These are phyloP conservation scores for Drosophila mayri DNA, from an alignment of 1,140 invertebrate genomes.

Conservation along the genomic window DNA sequence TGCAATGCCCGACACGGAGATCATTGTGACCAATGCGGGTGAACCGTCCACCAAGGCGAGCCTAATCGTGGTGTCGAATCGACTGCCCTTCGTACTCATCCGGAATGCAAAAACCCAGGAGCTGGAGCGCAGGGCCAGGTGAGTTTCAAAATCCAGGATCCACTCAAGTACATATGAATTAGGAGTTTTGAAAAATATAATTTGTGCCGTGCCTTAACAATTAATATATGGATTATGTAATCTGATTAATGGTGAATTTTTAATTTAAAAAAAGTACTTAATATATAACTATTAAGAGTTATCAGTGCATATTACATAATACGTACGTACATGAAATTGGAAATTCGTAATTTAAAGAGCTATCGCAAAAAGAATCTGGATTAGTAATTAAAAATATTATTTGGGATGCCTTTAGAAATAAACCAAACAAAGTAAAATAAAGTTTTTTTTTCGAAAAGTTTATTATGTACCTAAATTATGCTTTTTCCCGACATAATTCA, in stretches of 20 bases:
- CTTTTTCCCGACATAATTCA: no score
- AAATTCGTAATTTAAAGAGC: not conserved
- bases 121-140: slow-evolving; percentile 93
- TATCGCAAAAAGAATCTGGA: no score
- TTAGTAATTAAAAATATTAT: not conserved
- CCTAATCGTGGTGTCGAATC: slow-evolving; percentile 95
- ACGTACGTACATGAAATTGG: not conserved
- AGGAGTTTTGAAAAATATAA: not conserved
- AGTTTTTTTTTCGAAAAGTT: no score
- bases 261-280: no score
- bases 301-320: not conserved
- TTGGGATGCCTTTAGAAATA: no score
- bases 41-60: slow-evolving; percentile 86
- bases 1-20: slow-evolving; percentile 80
- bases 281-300: not conserved
- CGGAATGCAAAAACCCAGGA: slow-evolving; percentile 89
- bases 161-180: not conserved
- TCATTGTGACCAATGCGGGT: slow-evolving; percentile 77
- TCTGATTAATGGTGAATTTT: no score
- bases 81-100: slow-evolving; percentile 94
- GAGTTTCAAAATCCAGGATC: slow-evolving; percentile 59
- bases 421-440: not conserved
- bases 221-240: not conserved
- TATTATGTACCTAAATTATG: no score
- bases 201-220: not conserved